Evolutionary conservation across 2,888 invertebrate species (phyloP), one percentile per base, ranked within the genome.

Genomic region (Oxystoma pomonae): DNA sequence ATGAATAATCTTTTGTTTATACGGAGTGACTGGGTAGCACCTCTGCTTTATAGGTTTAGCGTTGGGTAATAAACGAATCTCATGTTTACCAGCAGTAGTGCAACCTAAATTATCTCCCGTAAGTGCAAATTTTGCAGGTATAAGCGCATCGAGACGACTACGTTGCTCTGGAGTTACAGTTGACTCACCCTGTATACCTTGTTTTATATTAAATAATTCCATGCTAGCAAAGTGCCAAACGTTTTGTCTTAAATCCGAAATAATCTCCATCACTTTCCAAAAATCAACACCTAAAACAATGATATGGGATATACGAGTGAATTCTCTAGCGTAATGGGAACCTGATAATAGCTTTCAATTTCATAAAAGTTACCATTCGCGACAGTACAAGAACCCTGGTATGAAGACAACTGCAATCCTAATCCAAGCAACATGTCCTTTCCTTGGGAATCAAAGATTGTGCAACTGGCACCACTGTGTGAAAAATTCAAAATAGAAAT

Each of bases 291-390:
- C 66, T 18, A 67, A 53, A 21, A 67, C 64, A 16, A 66, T 51
- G 2, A 16, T n/a, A n/a, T n/a, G n/a, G n/a, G n/a, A 67, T 20
- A 16, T 61, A 58, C 35, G 12, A 3, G 35, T 16, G 59, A 17
- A 57, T 64, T 64, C 1, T 56, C 59, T 20, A 67, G 55, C 3
- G 18, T 16, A 16, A 68, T 52, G 0, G 64, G 65, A 7, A 57
- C 59, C 16, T 59, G 56, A 50, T 66, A n/a, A 22, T 20, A 50
- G 21, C 68, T 65, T n/a, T 57, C 60, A 58, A 49, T 53, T 16
- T 12, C n/a, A 50, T 63, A 65, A 7, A n/a, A 59, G 16, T 61
- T 20, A n/a, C 63, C 68, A 60, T 68, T 67, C 1, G 68, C 67
- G 3, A 67, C 65, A 1, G 68, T 60, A 56, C 59, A 59, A 7